A percentile compares a stretch with the other conserved stretches of the same genome.
Evolutionary conservation across 2,888 invertebrate species (phyloP).

Genomic region (Latheticus oryzae): DNA sequence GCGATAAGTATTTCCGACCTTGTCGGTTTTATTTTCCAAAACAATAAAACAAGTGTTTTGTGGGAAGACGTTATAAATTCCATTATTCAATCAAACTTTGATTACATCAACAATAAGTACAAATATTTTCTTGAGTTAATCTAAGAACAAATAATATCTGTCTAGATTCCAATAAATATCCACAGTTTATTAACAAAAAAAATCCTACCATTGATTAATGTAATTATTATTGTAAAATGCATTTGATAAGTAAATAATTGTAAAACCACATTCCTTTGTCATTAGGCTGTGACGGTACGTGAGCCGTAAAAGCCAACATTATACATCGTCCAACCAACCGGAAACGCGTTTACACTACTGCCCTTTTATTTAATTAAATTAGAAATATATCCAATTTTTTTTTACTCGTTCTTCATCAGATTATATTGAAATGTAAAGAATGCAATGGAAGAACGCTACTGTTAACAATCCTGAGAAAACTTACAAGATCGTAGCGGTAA

Average conservation of each 20-base stretch:
- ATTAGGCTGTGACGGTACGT: constrained; percentile 59
- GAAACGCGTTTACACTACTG: constrained; percentile 18
- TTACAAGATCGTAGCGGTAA: constrained; percentile 1
- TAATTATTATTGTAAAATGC: constrained; percentile 51
- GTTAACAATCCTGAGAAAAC: constrained; percentile 8
- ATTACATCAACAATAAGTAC: too few species aligned
- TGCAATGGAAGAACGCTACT: background rate
- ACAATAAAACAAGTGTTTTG: constrained; percentile 16
- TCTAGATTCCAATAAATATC: constrained; percentile 23
- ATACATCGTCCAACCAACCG: constrained; percentile 23
- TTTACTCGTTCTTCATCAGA: background rate
- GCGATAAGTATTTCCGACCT: constrained; percentile 34
- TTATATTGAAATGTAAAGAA: background rate
- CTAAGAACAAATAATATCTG: background rate
- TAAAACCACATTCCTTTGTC: constrained; percentile 57
- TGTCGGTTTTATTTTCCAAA: constrained; percentile 17
- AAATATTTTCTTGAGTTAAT: too few species aligned
- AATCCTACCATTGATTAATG: constrained; percentile 49
- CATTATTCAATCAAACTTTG: too few species aligned
- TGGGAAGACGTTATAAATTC: too few species aligned
- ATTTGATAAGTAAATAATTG: constrained; percentile 52
- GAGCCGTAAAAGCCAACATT: constrained; percentile 51
- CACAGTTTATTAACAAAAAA: constrained; percentile 33
- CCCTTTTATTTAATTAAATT: constrained; percentile 15
- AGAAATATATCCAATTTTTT: constrained; percentile 2